These are phyloP conservation scores for Drosophila mojavensis DNA, from an alignment of 1,140 invertebrate species.

Conservation along the genomic window DNA sequence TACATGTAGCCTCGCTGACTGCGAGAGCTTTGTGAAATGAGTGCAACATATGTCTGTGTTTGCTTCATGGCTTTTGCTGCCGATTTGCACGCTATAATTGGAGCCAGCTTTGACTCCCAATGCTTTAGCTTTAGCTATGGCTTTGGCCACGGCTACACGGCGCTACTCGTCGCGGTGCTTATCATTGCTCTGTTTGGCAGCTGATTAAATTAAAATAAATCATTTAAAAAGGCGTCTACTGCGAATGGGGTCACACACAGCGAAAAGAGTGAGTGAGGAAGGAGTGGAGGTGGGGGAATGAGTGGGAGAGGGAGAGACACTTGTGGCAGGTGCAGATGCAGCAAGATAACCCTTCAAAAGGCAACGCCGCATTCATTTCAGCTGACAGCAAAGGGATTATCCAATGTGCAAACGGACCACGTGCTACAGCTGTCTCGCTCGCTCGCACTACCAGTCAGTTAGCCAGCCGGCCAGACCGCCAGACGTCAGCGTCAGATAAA, in stretches of 20 bases:
- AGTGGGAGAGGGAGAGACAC: not conserved
- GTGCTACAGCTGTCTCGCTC: conserved; percentile 14
- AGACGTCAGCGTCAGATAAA: not conserved
- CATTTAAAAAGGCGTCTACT: conserved; percentile 62
- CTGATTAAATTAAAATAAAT: conserved; percentile 80
- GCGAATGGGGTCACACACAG: conserved; percentile 42
- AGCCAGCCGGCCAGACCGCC: not conserved
- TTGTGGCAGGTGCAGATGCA: conserved; percentile 52
- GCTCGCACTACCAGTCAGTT: too few species aligned
- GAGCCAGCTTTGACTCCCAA: conserved; percentile 48
- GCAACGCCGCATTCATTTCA: conserved; percentile 47
- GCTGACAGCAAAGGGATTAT: conserved; percentile 74
- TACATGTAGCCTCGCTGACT: not conserved
- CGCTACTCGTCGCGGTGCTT: conserved; percentile 52
- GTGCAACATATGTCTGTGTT: conserved; percentile 73
- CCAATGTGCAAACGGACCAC: conserved; percentile 64
- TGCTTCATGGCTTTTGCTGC: conserved; percentile 69
- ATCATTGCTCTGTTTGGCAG: conserved; percentile 77
- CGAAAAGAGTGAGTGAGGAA: not conserved
- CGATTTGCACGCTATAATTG: conserved; percentile 78
- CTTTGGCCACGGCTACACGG: not conserved
- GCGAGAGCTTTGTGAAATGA: conserved; percentile 60
- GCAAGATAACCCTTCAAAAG: conserved; percentile 40
- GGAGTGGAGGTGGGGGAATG: not conserved
- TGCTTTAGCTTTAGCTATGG: conserved; percentile 1